phyloP scores from a whole-genome alignment of 2,888 invertebrate genomes.

The Aromia moschata region DNA sequence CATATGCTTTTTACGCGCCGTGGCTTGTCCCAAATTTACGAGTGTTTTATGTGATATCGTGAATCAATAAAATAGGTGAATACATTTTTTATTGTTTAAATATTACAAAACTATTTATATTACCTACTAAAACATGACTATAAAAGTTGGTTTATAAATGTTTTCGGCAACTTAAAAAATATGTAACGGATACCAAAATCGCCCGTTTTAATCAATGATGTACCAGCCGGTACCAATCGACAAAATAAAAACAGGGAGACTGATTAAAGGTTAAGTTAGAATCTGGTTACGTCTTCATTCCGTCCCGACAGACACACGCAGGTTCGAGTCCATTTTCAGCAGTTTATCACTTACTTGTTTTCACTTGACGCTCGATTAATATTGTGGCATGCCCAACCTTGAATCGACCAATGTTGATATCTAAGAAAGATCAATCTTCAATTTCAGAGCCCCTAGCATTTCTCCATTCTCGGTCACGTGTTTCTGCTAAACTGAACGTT shows the following conservation, averaged over 20 bases:
- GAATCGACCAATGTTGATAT: conserved; percentile 56
- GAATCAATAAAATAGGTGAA: no score
- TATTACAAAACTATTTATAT: not conserved
- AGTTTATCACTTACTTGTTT: conserved; percentile 65
- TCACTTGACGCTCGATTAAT: conserved; percentile 64
- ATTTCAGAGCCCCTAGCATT: conserved; percentile 40
- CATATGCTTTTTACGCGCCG: no score
- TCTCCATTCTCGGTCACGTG: conserved; percentile 28
- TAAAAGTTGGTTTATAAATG: conserved; percentile 4
- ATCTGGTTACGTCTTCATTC: conserved; percentile 60
- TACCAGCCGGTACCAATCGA: conserved; percentile 50
- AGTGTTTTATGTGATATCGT: no score
- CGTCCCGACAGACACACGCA: conserved; percentile 58
- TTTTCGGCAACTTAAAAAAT: conserved; percentile 6
- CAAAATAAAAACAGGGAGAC: conserved; percentile 34
- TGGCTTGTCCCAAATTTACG: no score
- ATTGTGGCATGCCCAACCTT: conserved; percentile 62
- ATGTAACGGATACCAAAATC: conserved; percentile 6
- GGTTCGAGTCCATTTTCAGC: conserved; percentile 62
- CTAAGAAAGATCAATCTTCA: conserved; percentile 54
- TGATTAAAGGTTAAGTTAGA: conserved; percentile 46
- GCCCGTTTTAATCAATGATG: conserved; percentile 45
- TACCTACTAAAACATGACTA: not conserved
- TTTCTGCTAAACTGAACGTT: conserved; percentile 21
- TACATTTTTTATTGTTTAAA: no score